Base-by-base conservation (phyloP, 2,113 vertebrate genomes). In the Notarius quadriscutis region DNA sequence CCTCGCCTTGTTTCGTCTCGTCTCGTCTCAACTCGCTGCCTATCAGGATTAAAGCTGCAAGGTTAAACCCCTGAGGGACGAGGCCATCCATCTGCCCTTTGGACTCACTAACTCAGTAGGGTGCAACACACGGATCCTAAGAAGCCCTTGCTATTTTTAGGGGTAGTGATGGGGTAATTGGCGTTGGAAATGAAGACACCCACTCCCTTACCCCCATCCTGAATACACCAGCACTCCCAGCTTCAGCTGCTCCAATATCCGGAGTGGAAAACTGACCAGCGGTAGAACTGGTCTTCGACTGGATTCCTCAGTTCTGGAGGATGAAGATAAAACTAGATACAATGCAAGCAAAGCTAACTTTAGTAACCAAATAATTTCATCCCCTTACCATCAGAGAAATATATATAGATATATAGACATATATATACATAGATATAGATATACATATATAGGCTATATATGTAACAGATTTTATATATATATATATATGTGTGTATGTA, bases 111-210 rank as follows among this genome's bases (percentile, higher is more conserved):
- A 86, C 84, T 86, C 75, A 48, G 89, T 89, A 86, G 87, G 89
- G 86, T 78, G 89, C 86, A 75, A 58, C 75, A 85, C 53, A 91
- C 88, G 63, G 84, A 91, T 84, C 90, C 51, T 87, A 90, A 93
- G 89, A 85, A 87, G 84, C 88, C 71, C 79, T 53, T 69, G 86
- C 94, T 96, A 96, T 96, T 93, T 95, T 94, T 95, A 93, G 93
- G 55, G 14, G 84, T 85, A 95, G 95, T 93, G 92, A 96, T 96
- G 95, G 95, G 95, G 95, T 96, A 96, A 95, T 95, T 93, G 92
- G 92, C 89, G 91, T 91, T 92, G 92, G 94, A 95, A 95, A 94
- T 90, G 91, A 93, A 93, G 92, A 94, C 91, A 93, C 94, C 88
- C 91, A 92, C 94, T 88, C 92, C 89, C 79, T 81, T 88, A 91